Evolutionary conservation across 2,888 invertebrate genomes (phyloP).

Genomic region (Cheilosia soror): DNA sequence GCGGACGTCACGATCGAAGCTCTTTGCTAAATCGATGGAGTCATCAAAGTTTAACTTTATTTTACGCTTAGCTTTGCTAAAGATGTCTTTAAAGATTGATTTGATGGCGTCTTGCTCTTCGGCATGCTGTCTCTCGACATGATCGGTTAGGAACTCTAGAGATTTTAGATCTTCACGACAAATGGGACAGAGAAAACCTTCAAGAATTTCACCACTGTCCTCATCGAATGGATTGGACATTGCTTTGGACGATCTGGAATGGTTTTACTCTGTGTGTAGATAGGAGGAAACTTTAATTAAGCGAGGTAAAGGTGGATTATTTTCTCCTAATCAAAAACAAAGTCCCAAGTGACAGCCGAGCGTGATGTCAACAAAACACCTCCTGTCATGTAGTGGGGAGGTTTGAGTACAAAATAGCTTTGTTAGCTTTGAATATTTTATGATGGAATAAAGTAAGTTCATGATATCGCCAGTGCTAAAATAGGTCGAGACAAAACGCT

Average conservation of each 20-base stretch:
- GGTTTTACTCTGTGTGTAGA: neutral
- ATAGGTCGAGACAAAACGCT: too few relatives aligned
- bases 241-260: neutral
- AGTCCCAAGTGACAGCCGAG: conserved; percentile 27
- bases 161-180: conserved; percentile 96
- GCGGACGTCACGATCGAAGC: conserved; percentile 85
- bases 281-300: conserved; percentile 28
- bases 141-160: conserved; percentile 91
- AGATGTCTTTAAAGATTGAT: conserved; percentile 90
- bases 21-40: conserved; percentile 85
- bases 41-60: conserved; percentile 91
- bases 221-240: conserved; percentile 82
- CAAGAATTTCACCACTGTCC: conserved; percentile 87
- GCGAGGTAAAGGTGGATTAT: conserved; percentile 12
- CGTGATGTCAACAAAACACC: conserved; percentile 50
- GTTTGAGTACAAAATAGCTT: neutral
- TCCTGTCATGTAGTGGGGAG: neutral
- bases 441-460: neutral
- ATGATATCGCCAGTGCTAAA: too few relatives aligned
- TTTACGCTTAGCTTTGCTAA: conserved; percentile 95
- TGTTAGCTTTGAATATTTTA: conserved; percentile 22
- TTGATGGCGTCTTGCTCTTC: conserved; percentile 93
- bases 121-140: conserved; percentile 95
- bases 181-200: conserved; percentile 98
- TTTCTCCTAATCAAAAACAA: conserved; percentile 40